Evolutionary conservation across 2,113 vertebrate genomes (phyloP).

Genomic region (rat (Rattus norvegicus)): DNA sequence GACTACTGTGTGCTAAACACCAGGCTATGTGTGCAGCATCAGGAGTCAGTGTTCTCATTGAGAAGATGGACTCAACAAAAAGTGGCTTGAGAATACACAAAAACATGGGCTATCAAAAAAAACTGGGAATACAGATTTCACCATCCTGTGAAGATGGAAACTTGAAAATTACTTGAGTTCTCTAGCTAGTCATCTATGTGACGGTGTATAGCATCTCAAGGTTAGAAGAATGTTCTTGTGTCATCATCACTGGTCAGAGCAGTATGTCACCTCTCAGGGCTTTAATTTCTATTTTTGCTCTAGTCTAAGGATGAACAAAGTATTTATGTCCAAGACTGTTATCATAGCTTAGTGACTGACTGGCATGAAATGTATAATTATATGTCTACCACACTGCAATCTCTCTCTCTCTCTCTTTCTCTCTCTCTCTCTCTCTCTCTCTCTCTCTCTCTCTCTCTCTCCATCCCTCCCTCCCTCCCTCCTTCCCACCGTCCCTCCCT

Average conservation of each 20-base stretch:
- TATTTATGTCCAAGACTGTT: neutral
- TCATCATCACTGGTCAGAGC: neutral
- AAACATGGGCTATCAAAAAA: neutral
- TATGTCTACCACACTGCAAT: neutral
- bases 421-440: neutral
- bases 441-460: no score
- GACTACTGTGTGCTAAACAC: neutral
- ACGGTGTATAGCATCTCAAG: neutral
- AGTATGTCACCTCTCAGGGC: neutral
- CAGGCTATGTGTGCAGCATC: neutral
- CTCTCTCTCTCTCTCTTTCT: neutral
- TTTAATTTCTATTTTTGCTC: neutral
- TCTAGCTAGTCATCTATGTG: neutral
- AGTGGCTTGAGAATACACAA: neutral
- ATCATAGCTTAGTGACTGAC: neutral
- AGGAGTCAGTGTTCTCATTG: neutral
- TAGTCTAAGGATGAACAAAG: neutral
- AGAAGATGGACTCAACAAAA: neutral
- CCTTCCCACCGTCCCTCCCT: neutral
- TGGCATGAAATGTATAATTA: neutral
- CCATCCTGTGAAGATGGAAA: conserved; percentile 12
- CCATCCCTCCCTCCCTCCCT: neutral
- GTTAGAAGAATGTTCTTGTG: neutral
- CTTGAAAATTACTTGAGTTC: neutral
- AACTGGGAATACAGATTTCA: neutral